A percentile compares a stretch with the other conserved stretches of the same genome.
Conservation (phyloP, 2,797 vertebrate species). For the Morus bassanus region DNA sequence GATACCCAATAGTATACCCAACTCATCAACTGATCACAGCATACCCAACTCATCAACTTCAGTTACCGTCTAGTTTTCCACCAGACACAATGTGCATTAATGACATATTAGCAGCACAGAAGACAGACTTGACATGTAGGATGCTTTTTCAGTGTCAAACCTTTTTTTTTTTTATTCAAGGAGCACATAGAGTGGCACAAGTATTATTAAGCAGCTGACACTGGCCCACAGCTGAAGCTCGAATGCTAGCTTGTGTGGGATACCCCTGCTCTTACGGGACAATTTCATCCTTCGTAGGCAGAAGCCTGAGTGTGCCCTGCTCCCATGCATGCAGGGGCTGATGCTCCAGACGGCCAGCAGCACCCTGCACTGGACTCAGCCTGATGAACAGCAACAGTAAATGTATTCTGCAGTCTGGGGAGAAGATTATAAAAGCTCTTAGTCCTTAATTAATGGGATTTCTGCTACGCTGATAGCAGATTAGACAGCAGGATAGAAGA, state of each 20-base stretch:
- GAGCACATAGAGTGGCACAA: not conserved
- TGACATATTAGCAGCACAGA: not conserved
- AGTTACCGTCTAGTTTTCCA: not conserved
- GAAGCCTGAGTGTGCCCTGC: not conserved
- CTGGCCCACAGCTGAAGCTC: not conserved
- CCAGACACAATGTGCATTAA: not conserved
- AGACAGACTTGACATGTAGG: not conserved
- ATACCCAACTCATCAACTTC: not conserved
- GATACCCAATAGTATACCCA: not conserved
- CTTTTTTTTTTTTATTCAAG: not conserved
- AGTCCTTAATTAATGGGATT: conserved; percentile 16
- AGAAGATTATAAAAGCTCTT: not conserved
- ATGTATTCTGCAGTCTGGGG: not conserved
- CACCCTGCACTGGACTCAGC: not conserved
- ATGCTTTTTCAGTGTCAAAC: not conserved
- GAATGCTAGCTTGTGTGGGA: not conserved
- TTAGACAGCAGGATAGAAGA: conserved; percentile 24
- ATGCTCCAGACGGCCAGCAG: not conserved
- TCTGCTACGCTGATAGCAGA: conserved; percentile 15
- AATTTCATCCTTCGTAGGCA: not conserved
- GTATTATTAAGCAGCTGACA: not conserved
- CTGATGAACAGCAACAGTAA: not conserved
- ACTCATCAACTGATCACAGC: not conserved
- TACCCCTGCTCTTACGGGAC: not conserved
- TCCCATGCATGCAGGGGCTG: rapidly evolving